A percentile compares a stretch with the other conserved stretches of the same genome.
Evolutionary conservation across 2,113 vertebrate genomes (phyloP).

Genomic region (Actenoides lindsayi): DNA sequence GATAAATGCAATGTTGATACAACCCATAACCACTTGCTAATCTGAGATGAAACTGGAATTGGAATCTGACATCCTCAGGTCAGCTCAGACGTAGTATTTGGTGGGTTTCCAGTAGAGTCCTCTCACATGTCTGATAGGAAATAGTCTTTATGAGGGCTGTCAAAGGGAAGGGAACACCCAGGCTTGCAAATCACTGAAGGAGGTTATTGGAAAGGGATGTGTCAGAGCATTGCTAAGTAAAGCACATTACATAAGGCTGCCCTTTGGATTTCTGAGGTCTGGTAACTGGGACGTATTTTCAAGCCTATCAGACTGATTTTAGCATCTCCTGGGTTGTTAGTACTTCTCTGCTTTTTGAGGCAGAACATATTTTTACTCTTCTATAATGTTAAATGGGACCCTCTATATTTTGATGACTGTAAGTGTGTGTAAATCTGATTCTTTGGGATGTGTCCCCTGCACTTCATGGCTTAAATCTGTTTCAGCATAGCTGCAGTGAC

Average conservation of each 20-base stretch:
- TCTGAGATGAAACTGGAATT: not conserved
- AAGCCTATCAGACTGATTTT: not conserved
- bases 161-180: not conserved
- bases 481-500: not conserved
- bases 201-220: not conserved
- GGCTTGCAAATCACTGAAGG: not conserved
- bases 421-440: not conserved
- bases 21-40: constrained; percentile 21
- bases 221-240: not conserved
- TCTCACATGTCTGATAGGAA: not conserved
- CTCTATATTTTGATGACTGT: not conserved
- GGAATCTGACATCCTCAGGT: not conserved
- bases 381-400: not conserved
- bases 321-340: not conserved
- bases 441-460: not conserved
- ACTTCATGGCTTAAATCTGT: not conserved
- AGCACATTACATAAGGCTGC: not conserved
- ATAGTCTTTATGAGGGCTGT: not conserved
- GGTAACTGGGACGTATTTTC: not conserved
- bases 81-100: not conserved
- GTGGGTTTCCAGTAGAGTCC: not conserved
- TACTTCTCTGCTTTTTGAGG: not conserved
- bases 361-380: not conserved
- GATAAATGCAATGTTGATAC: not conserved
- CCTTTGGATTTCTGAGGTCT: not conserved